Evolutionary conservation across 35 echinoderm and acorn worm genomes (phyloP).

Genomic region (Apostichopus parvimensis): DNA sequence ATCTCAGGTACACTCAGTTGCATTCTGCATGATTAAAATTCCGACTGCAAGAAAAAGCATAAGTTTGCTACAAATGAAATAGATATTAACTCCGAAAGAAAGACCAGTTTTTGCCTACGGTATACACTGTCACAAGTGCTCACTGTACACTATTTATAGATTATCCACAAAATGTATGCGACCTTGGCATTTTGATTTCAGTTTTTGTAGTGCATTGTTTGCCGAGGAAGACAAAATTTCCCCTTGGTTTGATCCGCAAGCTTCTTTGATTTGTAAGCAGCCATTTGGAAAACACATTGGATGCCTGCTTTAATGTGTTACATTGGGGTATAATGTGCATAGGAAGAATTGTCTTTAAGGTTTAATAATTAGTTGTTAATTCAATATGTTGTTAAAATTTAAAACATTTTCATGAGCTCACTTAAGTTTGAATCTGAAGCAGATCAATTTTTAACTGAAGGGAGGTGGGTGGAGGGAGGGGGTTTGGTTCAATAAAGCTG

Average conservation of each 20-base stretch:
- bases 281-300: background rate
- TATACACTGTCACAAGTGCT: background rate
- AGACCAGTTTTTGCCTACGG: background rate
- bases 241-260: background rate
- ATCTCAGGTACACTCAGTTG: background rate
- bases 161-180: constrained; percentile 1
- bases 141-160: constrained; percentile 16
- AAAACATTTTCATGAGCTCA: background rate
- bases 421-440: background rate
- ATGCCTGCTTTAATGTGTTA: background rate
- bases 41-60: background rate
- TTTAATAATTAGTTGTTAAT: too few relatives aligned
- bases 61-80: background rate
- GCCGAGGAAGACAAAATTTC: constrained; percentile 67
- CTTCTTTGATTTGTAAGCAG: background rate
- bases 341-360: too few relatives aligned
- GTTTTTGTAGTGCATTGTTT: constrained; percentile 6
- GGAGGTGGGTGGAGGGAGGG: background rate
- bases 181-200: constrained; percentile 47
- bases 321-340: background rate
- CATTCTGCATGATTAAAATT: background rate
- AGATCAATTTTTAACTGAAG: background rate
- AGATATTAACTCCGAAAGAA: background rate
- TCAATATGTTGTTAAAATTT: too few relatives aligned
- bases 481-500: too few relatives aligned